A percentile compares a stretch with the other conserved stretches of the same genome.
These are phyloP conservation scores for Camponotus fellah DNA, from an alignment of 2,888 invertebrate species.

Conservation along the genomic window DNA sequence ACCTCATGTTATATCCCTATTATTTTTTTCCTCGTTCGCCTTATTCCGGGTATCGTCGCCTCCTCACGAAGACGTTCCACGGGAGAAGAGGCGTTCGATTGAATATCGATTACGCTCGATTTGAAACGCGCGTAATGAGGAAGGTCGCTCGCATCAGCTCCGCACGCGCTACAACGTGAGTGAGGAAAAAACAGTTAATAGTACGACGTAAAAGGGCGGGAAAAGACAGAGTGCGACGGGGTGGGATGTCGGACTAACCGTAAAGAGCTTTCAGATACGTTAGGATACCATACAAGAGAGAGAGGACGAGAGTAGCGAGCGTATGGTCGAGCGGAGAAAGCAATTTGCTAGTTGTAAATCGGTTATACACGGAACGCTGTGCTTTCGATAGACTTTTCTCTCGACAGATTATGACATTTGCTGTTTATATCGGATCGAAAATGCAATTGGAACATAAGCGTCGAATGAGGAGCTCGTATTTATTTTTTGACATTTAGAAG, in stretches of 20 bases:
- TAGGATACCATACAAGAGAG: constrained; percentile 35
- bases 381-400: constrained; percentile 44
- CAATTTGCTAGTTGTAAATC: constrained; percentile 71
- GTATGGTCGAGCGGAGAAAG: constrained; percentile 63
- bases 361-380: constrained; percentile 44
- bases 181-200: constrained; percentile 64
- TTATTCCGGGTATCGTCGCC: constrained; percentile 5
- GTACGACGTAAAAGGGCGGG: constrained; percentile 52
- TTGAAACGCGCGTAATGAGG: constrained; percentile 68
- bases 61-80: constrained; percentile 42
- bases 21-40: constrained; percentile 39
- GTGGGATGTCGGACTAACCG: constrained; percentile 62
- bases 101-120: constrained; percentile 73
- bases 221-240: neutral
- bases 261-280: constrained; percentile 71
- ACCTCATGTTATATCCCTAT: constrained; percentile 14
- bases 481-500: neutral
- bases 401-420: constrained; percentile 51
- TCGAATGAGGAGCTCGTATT: neutral
- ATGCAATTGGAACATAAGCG: neutral
- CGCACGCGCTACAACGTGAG: constrained; percentile 24
- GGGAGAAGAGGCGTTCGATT: constrained; percentile 57
- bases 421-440: constrained; percentile 30
- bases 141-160: constrained; percentile 53
- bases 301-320: constrained; percentile 12